A percentile compares a stretch with the other conserved stretches of the same genome.
Evolutionary conservation across 2,113 vertebrate species (phyloP).

Genomic region (Larimichthys polyactis): DNA sequence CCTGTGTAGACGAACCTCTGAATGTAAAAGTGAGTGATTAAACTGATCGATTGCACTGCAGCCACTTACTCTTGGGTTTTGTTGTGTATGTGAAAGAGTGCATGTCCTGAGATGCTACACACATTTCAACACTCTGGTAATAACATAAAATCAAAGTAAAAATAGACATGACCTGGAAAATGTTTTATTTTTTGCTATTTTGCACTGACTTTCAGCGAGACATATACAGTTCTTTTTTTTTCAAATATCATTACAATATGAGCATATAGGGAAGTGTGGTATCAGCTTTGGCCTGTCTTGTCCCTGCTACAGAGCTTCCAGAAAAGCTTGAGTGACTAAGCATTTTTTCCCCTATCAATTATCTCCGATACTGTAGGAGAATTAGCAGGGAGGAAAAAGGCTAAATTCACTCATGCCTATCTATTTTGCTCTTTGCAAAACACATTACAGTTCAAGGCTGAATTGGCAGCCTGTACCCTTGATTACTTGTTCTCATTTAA

Average conservation of each 20-base stretch:
- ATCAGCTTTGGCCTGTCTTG: conserved; percentile 3
- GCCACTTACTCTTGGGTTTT: too few relatives aligned
- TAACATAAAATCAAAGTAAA: too few relatives aligned
- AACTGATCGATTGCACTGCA: neutral
- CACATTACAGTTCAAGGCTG: conserved; percentile 57
- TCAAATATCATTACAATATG: neutral
- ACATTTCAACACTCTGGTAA: too few relatives aligned
- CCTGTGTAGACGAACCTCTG: too few relatives aligned
- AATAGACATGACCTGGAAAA: too few relatives aligned
- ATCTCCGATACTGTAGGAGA: conserved; percentile 36
- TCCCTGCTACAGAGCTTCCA: conserved; percentile 5
- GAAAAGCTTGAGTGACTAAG: conserved; percentile 49
- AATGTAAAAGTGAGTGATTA: too few relatives aligned
- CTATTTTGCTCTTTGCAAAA: conserved; percentile 43
- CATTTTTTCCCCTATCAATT: conserved; percentile 28
- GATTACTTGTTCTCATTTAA: conserved; percentile 55
- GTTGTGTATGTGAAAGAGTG: too few relatives aligned
- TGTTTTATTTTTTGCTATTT: neutral
- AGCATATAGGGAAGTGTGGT: neutral
- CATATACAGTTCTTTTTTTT: neutral
- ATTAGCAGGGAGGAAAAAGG: conserved; percentile 41
- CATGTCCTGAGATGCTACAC: too few relatives aligned
- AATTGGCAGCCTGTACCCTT: conserved; percentile 39
- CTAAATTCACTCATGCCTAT: conserved; percentile 50
- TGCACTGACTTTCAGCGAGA: neutral